A percentile compares a stretch with the other conserved stretches of the same genome.
phyloP scores from a whole-genome alignment of 35 echinoderm and acorn worm genomes.

The Heliocidaris tuberculata region DNA sequence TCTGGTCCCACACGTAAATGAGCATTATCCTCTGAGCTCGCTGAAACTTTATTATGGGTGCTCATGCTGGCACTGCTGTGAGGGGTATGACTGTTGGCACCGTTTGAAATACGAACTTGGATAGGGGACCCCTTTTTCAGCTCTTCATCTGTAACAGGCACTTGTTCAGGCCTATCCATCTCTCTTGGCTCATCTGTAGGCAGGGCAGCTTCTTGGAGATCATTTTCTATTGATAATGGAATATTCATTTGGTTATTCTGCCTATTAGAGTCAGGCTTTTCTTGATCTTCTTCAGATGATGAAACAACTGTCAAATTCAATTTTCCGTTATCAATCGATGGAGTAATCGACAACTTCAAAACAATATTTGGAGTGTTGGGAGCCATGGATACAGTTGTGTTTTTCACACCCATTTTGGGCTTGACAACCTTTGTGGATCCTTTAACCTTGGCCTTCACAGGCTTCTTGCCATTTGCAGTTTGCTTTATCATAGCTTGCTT shows the following conservation, averaged over 20 bases:
- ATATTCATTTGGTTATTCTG: background rate
- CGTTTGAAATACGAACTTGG: background rate
- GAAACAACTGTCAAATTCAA: background rate
- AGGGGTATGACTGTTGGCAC: background rate
- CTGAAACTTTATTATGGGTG: background rate
- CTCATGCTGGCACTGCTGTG: background rate
- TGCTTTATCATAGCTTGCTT: background rate
- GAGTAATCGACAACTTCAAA: background rate
- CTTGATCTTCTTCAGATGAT: background rate
- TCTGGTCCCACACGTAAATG: background rate
- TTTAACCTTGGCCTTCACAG: background rate
- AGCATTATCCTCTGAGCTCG: background rate
- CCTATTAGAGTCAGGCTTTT: background rate
- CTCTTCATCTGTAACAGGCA: background rate
- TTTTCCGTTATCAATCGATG: background rate
- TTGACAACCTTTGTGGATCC: background rate
- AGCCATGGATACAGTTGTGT: background rate
- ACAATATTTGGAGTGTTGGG: conserved; percentile 9
- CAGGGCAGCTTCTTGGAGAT: background rate
- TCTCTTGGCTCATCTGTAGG: background rate
- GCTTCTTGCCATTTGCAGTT: background rate
- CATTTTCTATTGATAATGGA: background rate
- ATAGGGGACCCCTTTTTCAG: background rate
- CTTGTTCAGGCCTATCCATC: background rate
- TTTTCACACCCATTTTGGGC: background rate